Evolutionary conservation across 1,140 invertebrate genomes (phyloP).

Genomic region (Drosophila insularis): DNA sequence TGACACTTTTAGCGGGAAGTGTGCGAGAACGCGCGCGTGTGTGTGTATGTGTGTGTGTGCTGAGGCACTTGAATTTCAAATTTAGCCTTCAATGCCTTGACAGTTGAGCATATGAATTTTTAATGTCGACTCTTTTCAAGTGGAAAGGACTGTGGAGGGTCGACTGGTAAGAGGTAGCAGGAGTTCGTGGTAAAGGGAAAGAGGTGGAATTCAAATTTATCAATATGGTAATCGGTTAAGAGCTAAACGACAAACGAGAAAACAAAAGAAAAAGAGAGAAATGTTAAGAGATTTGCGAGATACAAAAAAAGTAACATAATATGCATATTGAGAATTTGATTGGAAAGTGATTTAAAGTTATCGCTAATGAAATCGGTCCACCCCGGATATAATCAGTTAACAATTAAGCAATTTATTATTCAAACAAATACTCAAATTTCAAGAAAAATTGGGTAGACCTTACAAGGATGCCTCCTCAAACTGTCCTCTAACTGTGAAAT

Average conservation of each 20-base stretch:
- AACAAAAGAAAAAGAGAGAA: not conserved
- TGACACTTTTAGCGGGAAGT: slow-evolving; percentile 67
- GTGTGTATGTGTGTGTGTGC: slow-evolving; percentile 37
- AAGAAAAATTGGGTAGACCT: too few species aligned
- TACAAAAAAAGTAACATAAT: not conserved
- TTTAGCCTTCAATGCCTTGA: slow-evolving; percentile 54
- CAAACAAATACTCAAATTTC: too few species aligned
- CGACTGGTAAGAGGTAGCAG: too few species aligned
- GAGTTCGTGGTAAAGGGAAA: too few species aligned
- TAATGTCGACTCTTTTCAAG: slow-evolving; percentile 65
- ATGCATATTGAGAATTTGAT: not conserved
- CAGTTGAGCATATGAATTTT: slow-evolving; percentile 75
- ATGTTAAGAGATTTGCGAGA: not conserved
- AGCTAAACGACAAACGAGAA: slow-evolving; percentile 7
- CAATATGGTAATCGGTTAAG: slow-evolving; percentile 18
- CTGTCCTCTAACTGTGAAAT: too few species aligned
- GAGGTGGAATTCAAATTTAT: slow-evolving; percentile 2
- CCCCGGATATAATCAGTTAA: not conserved
- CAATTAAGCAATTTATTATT: too few species aligned
- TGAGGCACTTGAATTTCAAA: slow-evolving; percentile 75
- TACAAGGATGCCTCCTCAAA: too few species aligned
- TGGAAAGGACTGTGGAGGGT: slow-evolving; percentile 31
- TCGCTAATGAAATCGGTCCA: not conserved
- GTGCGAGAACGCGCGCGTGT: not conserved
- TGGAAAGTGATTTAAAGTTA: not conserved